Conservation (phyloP, 2,113 vertebrate species). For the Neomonachus schauinslandi region DNA sequence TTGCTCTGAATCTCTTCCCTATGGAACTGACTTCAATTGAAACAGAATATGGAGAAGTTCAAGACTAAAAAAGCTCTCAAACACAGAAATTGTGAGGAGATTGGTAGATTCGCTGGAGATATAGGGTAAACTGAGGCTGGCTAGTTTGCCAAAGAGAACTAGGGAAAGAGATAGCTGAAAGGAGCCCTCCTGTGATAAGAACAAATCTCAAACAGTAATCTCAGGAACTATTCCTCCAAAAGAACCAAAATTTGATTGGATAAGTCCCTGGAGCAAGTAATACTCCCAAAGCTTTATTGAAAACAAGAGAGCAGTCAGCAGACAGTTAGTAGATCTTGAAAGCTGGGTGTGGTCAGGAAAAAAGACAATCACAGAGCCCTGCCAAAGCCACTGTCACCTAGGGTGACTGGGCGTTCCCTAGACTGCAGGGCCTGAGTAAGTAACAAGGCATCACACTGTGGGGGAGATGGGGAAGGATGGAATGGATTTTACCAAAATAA, state of each 20-base stretch:
- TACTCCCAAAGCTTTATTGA: neutral
- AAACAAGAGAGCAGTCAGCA: neutral
- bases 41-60: neutral
- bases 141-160: neutral
- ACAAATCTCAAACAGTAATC: neutral
- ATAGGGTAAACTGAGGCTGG: neutral
- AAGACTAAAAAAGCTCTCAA: neutral
- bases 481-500: neutral
- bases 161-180: neutral
- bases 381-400: neutral
- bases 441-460: neutral
- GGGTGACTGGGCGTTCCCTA: neutral
- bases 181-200: neutral
- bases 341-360: neutral
- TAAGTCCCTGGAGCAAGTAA: neutral
- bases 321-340: neutral
- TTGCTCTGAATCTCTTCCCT: neutral
- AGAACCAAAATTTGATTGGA: neutral
- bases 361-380: neutral
- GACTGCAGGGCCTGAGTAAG: neutral
- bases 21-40: neutral
- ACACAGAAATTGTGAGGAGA: neutral
- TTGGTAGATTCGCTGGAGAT: neutral
- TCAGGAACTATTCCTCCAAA: neutral
- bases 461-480: rapidly evolving